These are phyloP conservation scores for Hozukius guyotensis DNA, from an alignment of 2,797 vertebrate species.

Conservation along the genomic window DNA sequence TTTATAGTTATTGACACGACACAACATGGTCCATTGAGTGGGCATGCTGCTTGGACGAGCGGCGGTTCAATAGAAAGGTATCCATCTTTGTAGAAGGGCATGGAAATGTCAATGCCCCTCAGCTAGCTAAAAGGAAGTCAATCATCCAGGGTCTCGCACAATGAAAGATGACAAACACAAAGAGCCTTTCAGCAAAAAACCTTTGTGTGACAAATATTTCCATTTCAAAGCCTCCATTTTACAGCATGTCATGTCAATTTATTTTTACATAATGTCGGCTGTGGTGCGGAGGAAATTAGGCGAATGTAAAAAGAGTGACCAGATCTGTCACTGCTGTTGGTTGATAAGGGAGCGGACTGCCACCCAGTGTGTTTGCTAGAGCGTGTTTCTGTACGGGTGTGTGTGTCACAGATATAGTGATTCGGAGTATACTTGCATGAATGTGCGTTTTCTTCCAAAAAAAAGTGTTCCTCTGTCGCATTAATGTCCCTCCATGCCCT, in stretches of 20 bases:
- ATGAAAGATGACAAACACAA: constrained; percentile 68
- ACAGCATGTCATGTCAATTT: constrained; percentile 59
- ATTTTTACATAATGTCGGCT: constrained; percentile 60
- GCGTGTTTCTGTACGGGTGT: background rate
- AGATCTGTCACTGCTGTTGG: constrained; percentile 51
- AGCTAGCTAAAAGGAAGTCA: constrained; percentile 66
- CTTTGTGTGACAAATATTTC: constrained; percentile 70
- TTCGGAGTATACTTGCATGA: background rate
- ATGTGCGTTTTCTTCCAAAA: constrained; percentile 1
- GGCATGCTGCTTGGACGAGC: constrained; percentile 50
- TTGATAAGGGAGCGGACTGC: constrained; percentile 19
- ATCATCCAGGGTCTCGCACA: constrained; percentile 58
- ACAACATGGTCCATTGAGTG: constrained; percentile 57
- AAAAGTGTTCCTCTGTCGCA: constrained; percentile 19
- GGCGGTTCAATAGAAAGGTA: constrained; percentile 55
- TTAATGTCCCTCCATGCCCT: constrained; percentile 48
- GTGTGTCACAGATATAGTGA: constrained; percentile 1
- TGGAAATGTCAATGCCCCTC: constrained; percentile 70
- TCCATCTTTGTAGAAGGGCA: constrained; percentile 67
- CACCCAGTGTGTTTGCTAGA: background rate
- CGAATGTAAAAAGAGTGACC: constrained; percentile 30
- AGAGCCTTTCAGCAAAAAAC: constrained; percentile 61
- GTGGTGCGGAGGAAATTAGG: constrained; percentile 54
- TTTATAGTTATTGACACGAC: constrained; percentile 44
- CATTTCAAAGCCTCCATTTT: constrained; percentile 64